Evolutionary conservation across 1,140 invertebrate species (phyloP).

Genomic region (Teleogryllus occipitalis): DNA sequence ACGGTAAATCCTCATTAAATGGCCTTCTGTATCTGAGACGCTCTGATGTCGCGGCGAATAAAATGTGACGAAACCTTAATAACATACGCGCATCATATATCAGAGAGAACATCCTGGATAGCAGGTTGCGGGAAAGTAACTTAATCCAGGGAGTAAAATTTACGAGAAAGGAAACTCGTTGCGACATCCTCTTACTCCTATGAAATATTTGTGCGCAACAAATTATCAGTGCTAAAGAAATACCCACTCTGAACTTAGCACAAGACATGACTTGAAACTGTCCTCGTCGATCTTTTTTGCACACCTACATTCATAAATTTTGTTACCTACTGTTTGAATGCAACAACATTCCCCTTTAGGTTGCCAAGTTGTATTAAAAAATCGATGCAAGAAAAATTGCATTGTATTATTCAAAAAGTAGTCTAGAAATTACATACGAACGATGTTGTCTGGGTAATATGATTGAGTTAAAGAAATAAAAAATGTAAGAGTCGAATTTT

Average conservation of each 20-base stretch:
- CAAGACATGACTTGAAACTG: not conserved
- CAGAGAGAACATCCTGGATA: not conserved
- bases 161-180: not conserved
- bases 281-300: not conserved
- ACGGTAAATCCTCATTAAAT: not conserved
- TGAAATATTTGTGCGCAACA: not conserved
- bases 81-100: not conserved
- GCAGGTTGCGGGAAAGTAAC: not conserved
- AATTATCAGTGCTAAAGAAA: conserved; percentile 2
- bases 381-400: too few species aligned
- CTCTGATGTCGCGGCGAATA: not conserved
- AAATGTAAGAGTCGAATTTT: too few species aligned
- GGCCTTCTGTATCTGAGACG: not conserved
- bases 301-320: not conserved
- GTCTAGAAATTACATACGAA: too few species aligned
- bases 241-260: not conserved
- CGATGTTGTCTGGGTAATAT: too few species aligned
- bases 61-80: conserved; percentile 1
- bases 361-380: too few species aligned
- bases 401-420: too few species aligned
- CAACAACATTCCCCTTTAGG: too few species aligned
- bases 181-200: not conserved
- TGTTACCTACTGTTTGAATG: not conserved
- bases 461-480: too few species aligned
- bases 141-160: not conserved